Conservation (phyloP, 2,888 invertebrate species). For the Neoitamus cyanurus region DNA sequence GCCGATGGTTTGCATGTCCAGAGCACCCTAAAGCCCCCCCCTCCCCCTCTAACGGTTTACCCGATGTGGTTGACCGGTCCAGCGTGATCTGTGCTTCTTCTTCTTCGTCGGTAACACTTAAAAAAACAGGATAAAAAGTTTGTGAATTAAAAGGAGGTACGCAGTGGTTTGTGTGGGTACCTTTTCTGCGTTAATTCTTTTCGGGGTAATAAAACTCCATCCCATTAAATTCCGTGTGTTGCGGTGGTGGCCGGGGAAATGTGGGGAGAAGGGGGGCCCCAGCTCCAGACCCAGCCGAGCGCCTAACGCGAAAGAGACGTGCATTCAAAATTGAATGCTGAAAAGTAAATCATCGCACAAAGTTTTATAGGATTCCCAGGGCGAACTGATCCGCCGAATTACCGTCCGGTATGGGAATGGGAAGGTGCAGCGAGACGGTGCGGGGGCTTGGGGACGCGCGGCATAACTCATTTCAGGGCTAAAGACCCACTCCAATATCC, state of each 20-base stretch:
- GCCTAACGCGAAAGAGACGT: not conserved
- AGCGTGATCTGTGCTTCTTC: not conserved
- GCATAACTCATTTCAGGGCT: too few species aligned
- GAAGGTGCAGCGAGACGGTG: too few species aligned
- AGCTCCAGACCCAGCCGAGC: not conserved
- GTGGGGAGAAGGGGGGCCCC: not conserved
- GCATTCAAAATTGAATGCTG: slow-evolving; percentile 30
- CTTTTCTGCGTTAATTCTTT: not conserved
- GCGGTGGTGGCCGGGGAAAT: too few species aligned
- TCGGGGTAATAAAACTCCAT: slow-evolving; percentile 8
- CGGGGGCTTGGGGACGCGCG: too few species aligned
- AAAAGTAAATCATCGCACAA: slow-evolving; percentile 30
- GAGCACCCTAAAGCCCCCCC: too few species aligned
- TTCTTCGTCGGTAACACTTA: not conserved
- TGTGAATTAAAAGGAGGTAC: not conserved
- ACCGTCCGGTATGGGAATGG: too few species aligned
- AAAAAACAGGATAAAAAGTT: not conserved
- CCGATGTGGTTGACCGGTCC: too few species aligned
- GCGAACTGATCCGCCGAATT: too few species aligned
- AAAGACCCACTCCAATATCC: not conserved
- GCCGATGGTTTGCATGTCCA: not conserved
- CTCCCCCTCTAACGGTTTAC: too few species aligned
- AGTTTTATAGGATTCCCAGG: not conserved
- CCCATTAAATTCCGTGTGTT: slow-evolving; percentile 20
- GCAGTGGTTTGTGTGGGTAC: not conserved